Percentiles rank a stretch among this genome's conserved stretches.
These are phyloP conservation scores for Orestias chungarensis DNA, from an alignment of 2,797 vertebrate species.

Conservation along the genomic window DNA sequence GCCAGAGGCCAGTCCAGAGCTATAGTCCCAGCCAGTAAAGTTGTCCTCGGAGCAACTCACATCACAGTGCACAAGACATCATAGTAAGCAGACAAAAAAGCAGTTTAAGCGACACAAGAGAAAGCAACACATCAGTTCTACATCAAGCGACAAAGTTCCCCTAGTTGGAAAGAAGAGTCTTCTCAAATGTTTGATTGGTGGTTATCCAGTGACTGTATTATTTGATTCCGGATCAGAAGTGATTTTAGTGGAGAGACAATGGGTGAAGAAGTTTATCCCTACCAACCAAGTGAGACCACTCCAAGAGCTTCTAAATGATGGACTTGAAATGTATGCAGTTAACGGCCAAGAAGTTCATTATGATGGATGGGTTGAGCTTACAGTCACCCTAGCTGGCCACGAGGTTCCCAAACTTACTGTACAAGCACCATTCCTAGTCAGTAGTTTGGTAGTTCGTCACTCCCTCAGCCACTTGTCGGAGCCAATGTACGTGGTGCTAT, in stretches of 20 bases:
- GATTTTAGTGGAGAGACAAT: constrained; percentile 23
- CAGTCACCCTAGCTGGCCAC: constrained; percentile 15
- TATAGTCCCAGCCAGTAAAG: constrained; percentile 7
- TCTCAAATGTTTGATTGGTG: constrained; percentile 24
- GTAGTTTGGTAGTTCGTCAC: not conserved
- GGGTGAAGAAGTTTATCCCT: constrained; percentile 14
- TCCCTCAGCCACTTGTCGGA: not conserved
- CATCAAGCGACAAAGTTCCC: not conserved
- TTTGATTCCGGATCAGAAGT: constrained; percentile 41
- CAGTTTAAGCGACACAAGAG: rapidly evolving
- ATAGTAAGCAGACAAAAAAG: too few species aligned
- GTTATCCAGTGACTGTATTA: constrained; percentile 13
- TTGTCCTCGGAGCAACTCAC: too few species aligned
- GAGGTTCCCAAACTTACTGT: constrained; percentile 18
- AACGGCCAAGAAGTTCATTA: constrained; percentile 29
- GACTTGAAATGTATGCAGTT: not conserved
- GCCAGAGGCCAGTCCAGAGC: not conserved
- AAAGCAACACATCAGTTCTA: not conserved
- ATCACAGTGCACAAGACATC: rapidly evolving
- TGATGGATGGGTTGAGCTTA: constrained; percentile 36
- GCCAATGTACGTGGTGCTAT: not conserved
- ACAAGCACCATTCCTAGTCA: constrained; percentile 36
- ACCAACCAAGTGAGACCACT: not conserved
- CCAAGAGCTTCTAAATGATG: constrained; percentile 13
- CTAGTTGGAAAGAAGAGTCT: constrained; percentile 21